Evolutionary conservation across 1,140 invertebrate species (phyloP), one percentile per base, ranked within the genome.

Genomic region (Drosophila watanabei): DNA sequence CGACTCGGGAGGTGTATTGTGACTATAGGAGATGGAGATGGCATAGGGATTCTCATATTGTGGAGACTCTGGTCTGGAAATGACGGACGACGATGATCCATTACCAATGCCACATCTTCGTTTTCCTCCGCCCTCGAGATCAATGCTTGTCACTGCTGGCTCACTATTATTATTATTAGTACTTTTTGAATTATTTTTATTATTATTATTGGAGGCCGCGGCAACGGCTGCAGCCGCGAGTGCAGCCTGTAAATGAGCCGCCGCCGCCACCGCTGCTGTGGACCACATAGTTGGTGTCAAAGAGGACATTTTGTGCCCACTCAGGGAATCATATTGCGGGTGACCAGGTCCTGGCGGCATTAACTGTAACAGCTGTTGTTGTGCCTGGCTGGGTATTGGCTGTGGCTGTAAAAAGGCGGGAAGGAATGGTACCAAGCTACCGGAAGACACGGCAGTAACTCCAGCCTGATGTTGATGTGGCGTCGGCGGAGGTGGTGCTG

Each of bases 1-100:
- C 3, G 93, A 93, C 28, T 91, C 82, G 14, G 94, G 93, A 10
- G 94, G 94, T 35, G 93, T 94, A 68, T 93, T 93, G 63, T 94
- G 80, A 30, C 65, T 77, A 35, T 84, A 81, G 2, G 64, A 48
- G 7, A 69, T 39, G 54, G 54, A 62, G 18, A 57, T 56, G 20
- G 46, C 43, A 32, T 61, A 49, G 10, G 57, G 54, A 30, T 37
- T 61, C 5, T 79, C 52, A 33, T 71, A 51, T 20, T 33, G 20
- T 24, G 76, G 73, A 0, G 78, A 76, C 8, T 75, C 79, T 4
- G 71, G 45, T 52, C 70, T 63, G 8, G 85, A 69, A 11, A 63
- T 39, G 52, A n/a, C 28, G 39, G 13, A n/a, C 28, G 24, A 32
- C 32, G 41, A 54, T 9, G 30, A 32, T 16, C 70, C 57, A 64